Evolutionary conservation across 2,113 vertebrate species (phyloP), one percentile per base, ranked within the genome.

Genomic region (Paralichthys olivaceus): DNA sequence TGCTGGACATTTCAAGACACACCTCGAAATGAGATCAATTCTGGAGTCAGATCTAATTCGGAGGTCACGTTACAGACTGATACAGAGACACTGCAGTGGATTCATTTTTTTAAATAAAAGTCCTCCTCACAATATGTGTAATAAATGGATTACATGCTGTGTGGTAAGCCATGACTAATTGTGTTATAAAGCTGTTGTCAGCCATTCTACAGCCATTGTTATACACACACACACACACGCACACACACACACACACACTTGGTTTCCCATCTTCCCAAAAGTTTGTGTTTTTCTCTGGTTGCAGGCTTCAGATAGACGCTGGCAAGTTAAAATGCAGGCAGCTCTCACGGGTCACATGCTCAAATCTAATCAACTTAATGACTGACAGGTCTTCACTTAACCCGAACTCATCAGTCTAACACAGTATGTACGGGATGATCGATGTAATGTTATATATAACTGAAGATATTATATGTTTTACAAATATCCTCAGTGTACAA

Each of bases 111-210:
- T 78, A 78, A 87, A 83, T 76, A 79, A 84, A 72, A 84, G 43
- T 57, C 61, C 61, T 45, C 3, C 20, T 40, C 14, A 37, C 77
- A 63, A 4, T 54, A 56, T 77, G 77, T 80, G 67, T 49, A 78
- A 2, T 89, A 91, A 90, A 43, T 78, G 90, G 90, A 91, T 91
- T 91, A 90, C 86, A 90, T 88, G 85, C 78, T 40, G 67, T 78
- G 45, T 84, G 75, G 29, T 79, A 79, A 51, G 69, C 87, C 68
- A 9, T 87, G 88, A 87, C 91, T 82, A 86, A 90, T 71, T 84
- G 75, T 68, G 53, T 83, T 85, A 54, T 58, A 75, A 74, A 82
- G 87, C 85, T 74, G 71, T 79, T 88, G 81, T 90, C 80, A 75
- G 53, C 71, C 67, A 62, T 83, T 83, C 69, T 86, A 49, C 79